phyloP scores from a whole-genome alignment of 2,797 vertebrate species.

The Enteromius argenteus region DNA sequence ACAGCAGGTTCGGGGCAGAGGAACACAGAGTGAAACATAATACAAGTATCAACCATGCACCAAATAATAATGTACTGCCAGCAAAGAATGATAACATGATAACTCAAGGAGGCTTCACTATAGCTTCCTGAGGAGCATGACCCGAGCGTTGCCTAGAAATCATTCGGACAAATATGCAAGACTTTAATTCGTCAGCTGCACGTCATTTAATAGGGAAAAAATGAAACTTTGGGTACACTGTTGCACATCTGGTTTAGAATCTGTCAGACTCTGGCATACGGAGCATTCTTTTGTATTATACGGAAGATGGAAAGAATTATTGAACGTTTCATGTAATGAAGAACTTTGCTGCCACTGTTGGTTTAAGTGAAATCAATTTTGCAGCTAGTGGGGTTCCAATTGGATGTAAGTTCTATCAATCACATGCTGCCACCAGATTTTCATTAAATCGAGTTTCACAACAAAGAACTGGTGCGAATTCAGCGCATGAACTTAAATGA shows the following conservation, averaged over 20 bases:
- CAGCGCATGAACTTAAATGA: constrained; percentile 68
- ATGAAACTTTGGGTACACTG: constrained; percentile 79
- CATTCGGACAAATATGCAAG: constrained; percentile 83
- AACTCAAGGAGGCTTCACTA: constrained; percentile 88
- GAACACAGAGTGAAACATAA: constrained; percentile 79
- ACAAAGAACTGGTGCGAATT: constrained; percentile 65
- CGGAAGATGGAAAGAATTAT: constrained; percentile 86
- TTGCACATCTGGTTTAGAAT: constrained; percentile 90
- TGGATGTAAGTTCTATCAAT: constrained; percentile 85
- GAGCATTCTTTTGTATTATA: constrained; percentile 83
- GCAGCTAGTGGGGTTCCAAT: constrained; percentile 80
- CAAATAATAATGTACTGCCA: constrained; percentile 93
- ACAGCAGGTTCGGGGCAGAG: constrained; percentile 74
- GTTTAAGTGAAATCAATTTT: constrained; percentile 86
- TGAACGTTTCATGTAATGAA: constrained; percentile 89
- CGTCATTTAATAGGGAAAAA: constrained; percentile 76
- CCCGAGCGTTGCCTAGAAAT: constrained; percentile 88
- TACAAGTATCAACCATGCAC: constrained; percentile 89
- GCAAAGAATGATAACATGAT: constrained; percentile 93
- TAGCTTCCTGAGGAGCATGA: constrained; percentile 88
- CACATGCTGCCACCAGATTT: constrained; percentile 78
- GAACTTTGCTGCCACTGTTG: constrained; percentile 82
- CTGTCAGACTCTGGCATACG: constrained; percentile 83
- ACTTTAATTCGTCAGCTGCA: constrained; percentile 88
- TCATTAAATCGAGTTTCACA: constrained; percentile 71